Evolutionary conservation across 2,113 vertebrate genomes (phyloP), one percentile per base, ranked within the genome.

Genomic region (Nesospiza acunhae): DNA sequence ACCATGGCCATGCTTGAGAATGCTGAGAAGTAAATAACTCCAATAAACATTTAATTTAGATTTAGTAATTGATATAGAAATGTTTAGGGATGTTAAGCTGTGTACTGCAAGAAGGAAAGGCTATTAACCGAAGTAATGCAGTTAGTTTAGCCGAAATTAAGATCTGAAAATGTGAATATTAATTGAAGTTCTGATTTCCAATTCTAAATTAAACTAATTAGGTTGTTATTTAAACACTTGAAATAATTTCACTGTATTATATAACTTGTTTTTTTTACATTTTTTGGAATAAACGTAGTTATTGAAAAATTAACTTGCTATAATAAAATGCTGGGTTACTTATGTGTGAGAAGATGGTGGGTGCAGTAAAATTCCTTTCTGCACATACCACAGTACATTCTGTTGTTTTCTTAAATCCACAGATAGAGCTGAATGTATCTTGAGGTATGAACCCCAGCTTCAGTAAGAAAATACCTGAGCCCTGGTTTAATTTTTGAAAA

Each of bases 41-140:
- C 26, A 79, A 80, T 94, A 95, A 97, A 95, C 78, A 80, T 94
- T 97, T 97, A 97, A 96, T 96, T 97, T 90, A 91, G 60, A 92
- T 93, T 96, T 97, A 78, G 87, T 90, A 96, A 96, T 90, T 96
- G 75, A 90, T 89, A 84, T 33, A 68, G 80, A 95, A 97, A 92
- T 88, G 79, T 58, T 52, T 93, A 63, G 89, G 68, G 77, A 79
- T 74, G 67, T 90, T 96, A 96, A 93, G 27, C 78, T 52, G 50
- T 96, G 47, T 72, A 73, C 35, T 75, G 50, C 41, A 94, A 87
- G 89, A 92, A 81, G 86, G 62, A 94, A 94, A 96, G 92, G 39
- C 82, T 96, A 97, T 97, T 93, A 97, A 90, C 35, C 68, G 42
- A 88, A 81, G 90, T 87, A 68, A 84, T 89, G 31, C 9, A 24